These are phyloP conservation scores for Parasteatoda lunata DNA, from an alignment of 2,888 invertebrate species.

Conservation along the genomic window DNA sequence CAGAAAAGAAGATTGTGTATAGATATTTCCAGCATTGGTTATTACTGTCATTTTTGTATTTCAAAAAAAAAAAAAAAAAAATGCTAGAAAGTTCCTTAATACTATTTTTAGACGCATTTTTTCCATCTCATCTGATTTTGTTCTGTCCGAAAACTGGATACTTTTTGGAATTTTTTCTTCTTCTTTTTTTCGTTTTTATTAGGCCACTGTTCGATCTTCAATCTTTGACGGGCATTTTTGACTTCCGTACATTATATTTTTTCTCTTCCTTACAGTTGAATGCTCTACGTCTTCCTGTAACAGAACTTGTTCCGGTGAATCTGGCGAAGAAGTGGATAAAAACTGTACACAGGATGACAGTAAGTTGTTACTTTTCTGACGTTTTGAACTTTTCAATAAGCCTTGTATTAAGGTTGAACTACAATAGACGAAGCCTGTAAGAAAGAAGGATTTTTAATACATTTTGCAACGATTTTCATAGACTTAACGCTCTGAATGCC, in stretches of 20 bases:
- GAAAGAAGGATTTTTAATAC: too few relatives aligned
- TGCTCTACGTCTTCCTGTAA: constrained; percentile 42
- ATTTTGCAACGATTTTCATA: too few relatives aligned
- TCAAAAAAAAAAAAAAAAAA: too few relatives aligned
- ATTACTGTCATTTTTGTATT: too few relatives aligned
- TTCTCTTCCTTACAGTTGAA: constrained; percentile 35
- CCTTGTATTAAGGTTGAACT: too few relatives aligned
- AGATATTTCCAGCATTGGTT: not conserved
- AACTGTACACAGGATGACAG: constrained; percentile 41
- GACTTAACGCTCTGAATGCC: too few relatives aligned
- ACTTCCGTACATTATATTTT: not conserved
- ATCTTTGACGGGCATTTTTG: constrained; percentile 14
- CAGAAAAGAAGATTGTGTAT: constrained; percentile 16
- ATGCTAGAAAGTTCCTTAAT: not conserved
- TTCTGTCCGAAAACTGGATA: not conserved
- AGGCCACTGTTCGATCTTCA: constrained; percentile 31
- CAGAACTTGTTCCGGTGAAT: constrained; percentile 30
- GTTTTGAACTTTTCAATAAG: too few relatives aligned
- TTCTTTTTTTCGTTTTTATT: constrained; percentile 19
- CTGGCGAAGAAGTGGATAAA: not conserved
- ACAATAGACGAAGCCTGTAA: too few relatives aligned
- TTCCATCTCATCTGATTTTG: not conserved
- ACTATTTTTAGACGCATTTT: not conserved
- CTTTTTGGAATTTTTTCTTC: not conserved
- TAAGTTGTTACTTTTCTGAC: constrained; percentile 4